These are phyloP conservation scores for Eledona agricola DNA, from an alignment of 2,888 invertebrate genomes.

Conservation along the genomic window DNA sequence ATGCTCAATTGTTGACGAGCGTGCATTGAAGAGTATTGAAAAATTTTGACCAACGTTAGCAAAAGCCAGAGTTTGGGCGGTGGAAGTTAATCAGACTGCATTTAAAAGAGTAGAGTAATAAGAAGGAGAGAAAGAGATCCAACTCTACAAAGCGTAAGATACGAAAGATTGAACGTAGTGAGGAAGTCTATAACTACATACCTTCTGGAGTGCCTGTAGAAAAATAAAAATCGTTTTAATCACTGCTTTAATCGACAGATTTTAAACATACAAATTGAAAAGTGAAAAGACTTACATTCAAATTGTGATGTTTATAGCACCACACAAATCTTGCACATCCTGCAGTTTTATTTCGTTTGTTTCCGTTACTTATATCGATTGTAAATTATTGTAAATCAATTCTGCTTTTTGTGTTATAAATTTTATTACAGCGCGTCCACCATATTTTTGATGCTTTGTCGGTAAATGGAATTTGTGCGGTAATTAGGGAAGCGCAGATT, in stretches of 20 bases:
- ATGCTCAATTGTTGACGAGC: slow-evolving; percentile 9
- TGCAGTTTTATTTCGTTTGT: no score
- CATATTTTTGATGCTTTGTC: no score
- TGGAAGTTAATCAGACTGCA: slow-evolving; percentile 9
- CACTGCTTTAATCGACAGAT: slow-evolving; percentile 8
- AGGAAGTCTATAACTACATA: slow-evolving; percentile 55
- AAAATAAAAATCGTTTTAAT: slow-evolving; percentile 54
- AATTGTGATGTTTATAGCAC: no score
- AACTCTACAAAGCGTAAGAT: slow-evolving; percentile 36
- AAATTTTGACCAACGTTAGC: no score
- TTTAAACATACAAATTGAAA: slow-evolving; percentile 1
- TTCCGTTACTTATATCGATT: no score
- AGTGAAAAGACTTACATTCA: not conserved
- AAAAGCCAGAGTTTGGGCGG: slow-evolving; percentile 8
- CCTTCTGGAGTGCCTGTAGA: slow-evolving; percentile 62
- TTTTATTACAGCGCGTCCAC: no score
- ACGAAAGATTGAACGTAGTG: slow-evolving; percentile 21
- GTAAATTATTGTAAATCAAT: no score
- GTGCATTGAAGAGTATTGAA: slow-evolving; percentile 5
- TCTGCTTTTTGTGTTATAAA: no score
- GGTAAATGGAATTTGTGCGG: no score
- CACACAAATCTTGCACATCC: no score
- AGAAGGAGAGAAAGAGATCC: slow-evolving; percentile 19
- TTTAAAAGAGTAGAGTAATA: slow-evolving; percentile 17
- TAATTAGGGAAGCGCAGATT: no score